Conservation (phyloP, 2,888 invertebrate species). For the Prionchulus punctatus region DNA sequence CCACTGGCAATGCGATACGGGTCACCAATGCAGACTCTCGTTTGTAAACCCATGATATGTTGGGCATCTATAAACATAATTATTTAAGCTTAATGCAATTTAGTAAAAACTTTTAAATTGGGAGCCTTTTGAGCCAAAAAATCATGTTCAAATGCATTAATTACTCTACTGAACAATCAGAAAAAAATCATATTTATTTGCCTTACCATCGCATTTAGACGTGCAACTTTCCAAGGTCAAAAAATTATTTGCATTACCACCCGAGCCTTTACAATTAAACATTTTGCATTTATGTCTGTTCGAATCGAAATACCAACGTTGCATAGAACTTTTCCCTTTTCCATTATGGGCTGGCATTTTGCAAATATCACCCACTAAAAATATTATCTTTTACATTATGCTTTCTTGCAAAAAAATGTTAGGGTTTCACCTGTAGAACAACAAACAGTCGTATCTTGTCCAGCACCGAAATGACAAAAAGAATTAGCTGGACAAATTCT, state of each 20-base stretch:
- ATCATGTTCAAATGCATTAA: too few species aligned
- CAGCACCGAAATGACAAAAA: conserved; percentile 28
- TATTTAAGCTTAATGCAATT: too few species aligned
- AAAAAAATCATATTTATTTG: too few species aligned
- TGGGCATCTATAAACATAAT: too few species aligned
- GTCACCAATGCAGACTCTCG: not conserved
- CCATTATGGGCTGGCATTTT: conserved; percentile 19
- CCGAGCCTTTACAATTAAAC: conserved; percentile 20
- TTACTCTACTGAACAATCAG: too few species aligned
- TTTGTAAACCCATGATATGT: too few species aligned
- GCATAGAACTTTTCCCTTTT: conserved; percentile 18
- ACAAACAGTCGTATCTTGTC: conserved; percentile 26
- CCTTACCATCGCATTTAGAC: conserved; percentile 17
- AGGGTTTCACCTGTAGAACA: conserved; percentile 23
- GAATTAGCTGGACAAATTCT: conserved; percentile 23
- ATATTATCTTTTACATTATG: not conserved
- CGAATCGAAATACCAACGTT: conserved; percentile 18
- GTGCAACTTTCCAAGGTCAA: conserved; percentile 16
- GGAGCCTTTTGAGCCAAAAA: too few species aligned
- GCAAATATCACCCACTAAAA: conserved; percentile 19
- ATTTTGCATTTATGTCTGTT: conserved; percentile 17
- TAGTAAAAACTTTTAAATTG: too few species aligned
- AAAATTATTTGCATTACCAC: conserved; percentile 22
- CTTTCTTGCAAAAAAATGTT: not conserved
- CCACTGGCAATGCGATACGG: conserved; percentile 9